A percentile compares a stretch with the other conserved stretches of the same genome.
These are phyloP conservation scores for Petrosia ficiformis DNA, from an alignment of 37 sponge, comb jelly and placozoan species.

Conservation along the genomic window DNA sequence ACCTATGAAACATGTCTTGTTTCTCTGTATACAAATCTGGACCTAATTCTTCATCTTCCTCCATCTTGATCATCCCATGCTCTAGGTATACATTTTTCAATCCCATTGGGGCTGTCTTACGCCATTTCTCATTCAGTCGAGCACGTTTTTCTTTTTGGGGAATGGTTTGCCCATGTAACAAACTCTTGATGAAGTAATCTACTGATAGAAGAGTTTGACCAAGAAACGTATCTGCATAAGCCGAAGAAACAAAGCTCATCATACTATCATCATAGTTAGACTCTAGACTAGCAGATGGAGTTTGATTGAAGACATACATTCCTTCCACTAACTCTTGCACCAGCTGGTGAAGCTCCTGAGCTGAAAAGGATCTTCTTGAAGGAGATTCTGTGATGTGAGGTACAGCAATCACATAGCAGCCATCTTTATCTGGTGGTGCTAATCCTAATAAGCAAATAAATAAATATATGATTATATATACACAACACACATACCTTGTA, in stretches of 20 bases:
- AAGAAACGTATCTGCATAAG: slow-evolving; percentile 77
- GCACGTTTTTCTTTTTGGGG: slow-evolving; percentile 52
- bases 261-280: slow-evolving; percentile 66
- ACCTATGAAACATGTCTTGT: slow-evolving; percentile 28
- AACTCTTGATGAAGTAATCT: slow-evolving; percentile 53
- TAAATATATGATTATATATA: neutral
- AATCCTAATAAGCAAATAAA: neutral
- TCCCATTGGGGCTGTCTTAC: slow-evolving; percentile 12
- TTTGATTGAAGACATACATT: slow-evolving; percentile 83
- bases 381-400: slow-evolving; percentile 10
- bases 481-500: neutral
- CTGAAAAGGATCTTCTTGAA: slow-evolving; percentile 13
- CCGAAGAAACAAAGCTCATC: slow-evolving; percentile 52
- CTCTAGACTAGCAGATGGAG: slow-evolving; percentile 60
- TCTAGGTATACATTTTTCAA: slow-evolving; percentile 29
- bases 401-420: slow-evolving; percentile 15
- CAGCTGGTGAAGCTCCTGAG: slow-evolving; percentile 76
- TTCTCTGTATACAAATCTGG: slow-evolving; percentile 36
- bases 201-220: slow-evolving; percentile 64
- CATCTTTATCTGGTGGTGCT: slow-evolving; percentile 8
- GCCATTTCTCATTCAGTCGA: slow-evolving; percentile 56
- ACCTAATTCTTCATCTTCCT: slow-evolving; percentile 46
- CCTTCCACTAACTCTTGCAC: slow-evolving; percentile 78
- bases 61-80: slow-evolving; percentile 39
- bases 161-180: slow-evolving; percentile 68